Conservation (phyloP, 1,140 invertebrate genomes). For the Pteromalus puparum region DNA sequence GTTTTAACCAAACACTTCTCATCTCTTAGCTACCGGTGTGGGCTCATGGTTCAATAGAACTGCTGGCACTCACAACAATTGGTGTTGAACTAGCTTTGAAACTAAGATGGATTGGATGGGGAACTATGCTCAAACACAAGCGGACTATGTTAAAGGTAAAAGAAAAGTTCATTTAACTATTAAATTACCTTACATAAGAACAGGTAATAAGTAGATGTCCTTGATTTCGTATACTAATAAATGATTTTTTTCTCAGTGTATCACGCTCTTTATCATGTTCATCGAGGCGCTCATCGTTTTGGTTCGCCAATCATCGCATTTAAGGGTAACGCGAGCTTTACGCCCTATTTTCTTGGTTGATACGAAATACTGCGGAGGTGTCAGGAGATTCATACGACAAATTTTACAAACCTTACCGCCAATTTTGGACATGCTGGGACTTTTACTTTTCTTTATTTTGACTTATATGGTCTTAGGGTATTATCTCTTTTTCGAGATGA, state of each 20-base stretch:
- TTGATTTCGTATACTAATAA: neutral
- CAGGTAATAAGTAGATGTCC: neutral
- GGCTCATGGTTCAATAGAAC: constrained; percentile 90
- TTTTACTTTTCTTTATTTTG: constrained; percentile 90
- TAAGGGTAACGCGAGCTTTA: constrained; percentile 89
- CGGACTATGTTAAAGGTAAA: constrained; percentile 90
- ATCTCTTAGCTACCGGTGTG: constrained; percentile 81
- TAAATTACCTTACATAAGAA: neutral
- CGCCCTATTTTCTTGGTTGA: constrained; percentile 94
- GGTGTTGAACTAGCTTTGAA: constrained; percentile 88
- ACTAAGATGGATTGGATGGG: constrained; percentile 90
- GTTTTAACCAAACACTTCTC: constrained; percentile 6
- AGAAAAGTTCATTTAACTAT: constrained; percentile 7
- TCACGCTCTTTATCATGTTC: constrained; percentile 89
- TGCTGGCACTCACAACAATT: constrained; percentile 86
- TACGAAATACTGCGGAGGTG: constrained; percentile 87
- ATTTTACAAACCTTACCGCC: constrained; percentile 91
- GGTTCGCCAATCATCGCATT: constrained; percentile 89
- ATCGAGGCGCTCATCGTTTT: constrained; percentile 89
- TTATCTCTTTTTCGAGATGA: constrained; percentile 87
- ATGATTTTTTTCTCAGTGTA: constrained; percentile 77
- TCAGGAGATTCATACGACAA: constrained; percentile 83
- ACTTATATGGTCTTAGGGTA: constrained; percentile 90
- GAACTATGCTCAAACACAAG: constrained; percentile 88
- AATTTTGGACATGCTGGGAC: constrained; percentile 91